A percentile compares a stretch with the other conserved stretches of the same genome.
phyloP scores from a whole-genome alignment of 2,888 invertebrate species.

The Pammene fasciana region DNA sequence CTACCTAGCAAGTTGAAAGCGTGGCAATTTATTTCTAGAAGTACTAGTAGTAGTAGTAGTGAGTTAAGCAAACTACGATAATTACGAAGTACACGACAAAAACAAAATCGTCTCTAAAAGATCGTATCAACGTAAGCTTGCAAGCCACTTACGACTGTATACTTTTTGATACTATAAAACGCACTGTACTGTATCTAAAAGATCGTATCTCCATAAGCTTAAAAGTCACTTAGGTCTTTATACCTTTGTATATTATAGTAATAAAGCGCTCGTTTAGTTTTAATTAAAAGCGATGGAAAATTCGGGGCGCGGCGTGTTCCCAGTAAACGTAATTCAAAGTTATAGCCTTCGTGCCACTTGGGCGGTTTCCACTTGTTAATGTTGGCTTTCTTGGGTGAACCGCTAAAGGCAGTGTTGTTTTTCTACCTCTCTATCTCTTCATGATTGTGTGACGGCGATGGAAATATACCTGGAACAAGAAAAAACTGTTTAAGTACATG shows the following conservation, averaged over 20 bases:
- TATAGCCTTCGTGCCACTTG: conserved; percentile 25
- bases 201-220: not conserved
- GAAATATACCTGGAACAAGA: too few relatives aligned
- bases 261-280: conserved; percentile 18
- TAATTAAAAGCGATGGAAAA: conserved; percentile 36
- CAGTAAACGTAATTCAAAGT: conserved; percentile 34
- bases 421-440: too few relatives aligned
- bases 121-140: not conserved
- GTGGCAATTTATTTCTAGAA: not conserved
- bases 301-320: conserved; percentile 21
- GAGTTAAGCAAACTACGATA: conserved; percentile 3
- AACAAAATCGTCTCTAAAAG: not conserved
- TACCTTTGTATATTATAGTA: not conserved
- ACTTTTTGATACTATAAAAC: conserved; percentile 9
- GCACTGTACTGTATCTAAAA: not conserved
- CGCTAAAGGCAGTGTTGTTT: too few relatives aligned
- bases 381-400: not conserved
- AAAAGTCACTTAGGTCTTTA: not conserved
- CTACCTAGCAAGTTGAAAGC: too few relatives aligned
- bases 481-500: too few relatives aligned
- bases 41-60: not conserved
- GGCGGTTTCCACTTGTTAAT: conserved; percentile 8
- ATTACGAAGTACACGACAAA: conserved; percentile 9
- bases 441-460: too few relatives aligned
- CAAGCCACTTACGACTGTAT: not conserved